Evolutionary conservation across 2,888 invertebrate species (phyloP).

Genomic region (Lochmaea capreae): DNA sequence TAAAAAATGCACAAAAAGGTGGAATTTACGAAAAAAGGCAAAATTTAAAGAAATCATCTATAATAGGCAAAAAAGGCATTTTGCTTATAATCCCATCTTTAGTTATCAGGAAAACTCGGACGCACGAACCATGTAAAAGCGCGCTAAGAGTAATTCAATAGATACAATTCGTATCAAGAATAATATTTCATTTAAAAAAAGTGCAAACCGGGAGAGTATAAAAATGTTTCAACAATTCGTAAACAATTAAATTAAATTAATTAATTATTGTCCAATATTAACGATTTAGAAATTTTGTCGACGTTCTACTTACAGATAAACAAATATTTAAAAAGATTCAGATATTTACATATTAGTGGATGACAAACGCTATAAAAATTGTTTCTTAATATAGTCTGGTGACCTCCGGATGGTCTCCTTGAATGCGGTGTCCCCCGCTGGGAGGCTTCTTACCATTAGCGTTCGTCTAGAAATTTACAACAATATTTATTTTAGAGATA

Average conservation of each 20-base stretch:
- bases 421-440: conserved; percentile 43
- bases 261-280: background rate
- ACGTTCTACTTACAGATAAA: conserved; percentile 4
- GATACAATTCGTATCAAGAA: too few species aligned
- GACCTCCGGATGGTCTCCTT: conserved; percentile 54
- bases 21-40: too few species aligned
- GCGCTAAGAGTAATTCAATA: too few species aligned
- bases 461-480: background rate
- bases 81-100: too few species aligned
- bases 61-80: too few species aligned
- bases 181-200: too few species aligned
- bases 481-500: too few species aligned
- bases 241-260: background rate
- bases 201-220: too few species aligned
- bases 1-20: too few species aligned
- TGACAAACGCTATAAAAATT: conserved; percentile 10
- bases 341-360: conserved; percentile 16
- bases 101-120: too few species aligned
- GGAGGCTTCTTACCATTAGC: conserved; percentile 31
- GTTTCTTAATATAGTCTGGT: conserved; percentile 59
- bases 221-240: background rate
- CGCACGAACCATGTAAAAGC: too few species aligned
- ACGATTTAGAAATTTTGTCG: conserved; percentile 16
- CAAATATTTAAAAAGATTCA: conserved; percentile 20
- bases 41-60: too few species aligned